phyloP scores from a whole-genome alignment of 2,113 vertebrate species.

The Pseudonaja textilis region DNA sequence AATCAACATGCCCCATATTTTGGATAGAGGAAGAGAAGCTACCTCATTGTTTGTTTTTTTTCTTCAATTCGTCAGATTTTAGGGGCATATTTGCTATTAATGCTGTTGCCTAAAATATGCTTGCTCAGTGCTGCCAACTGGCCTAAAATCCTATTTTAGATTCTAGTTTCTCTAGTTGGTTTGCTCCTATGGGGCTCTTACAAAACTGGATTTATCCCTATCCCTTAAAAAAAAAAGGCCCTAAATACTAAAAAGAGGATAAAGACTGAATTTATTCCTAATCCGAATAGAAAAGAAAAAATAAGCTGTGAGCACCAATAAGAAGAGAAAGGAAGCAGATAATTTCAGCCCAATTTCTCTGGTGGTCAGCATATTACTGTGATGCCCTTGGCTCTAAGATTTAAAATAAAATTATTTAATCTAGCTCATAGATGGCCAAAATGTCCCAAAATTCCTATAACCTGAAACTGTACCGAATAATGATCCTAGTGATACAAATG shows the following conservation, averaged over 20 bases:
- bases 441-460: neutral
- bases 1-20: neutral
- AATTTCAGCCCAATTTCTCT: neutral
- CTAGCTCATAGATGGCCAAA: neutral
- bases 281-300: no score
- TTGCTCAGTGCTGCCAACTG: neutral
- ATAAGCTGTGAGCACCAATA: no score
- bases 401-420: neutral
- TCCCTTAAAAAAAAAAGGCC: no score
- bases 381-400: neutral
- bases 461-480: neutral
- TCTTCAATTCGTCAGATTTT: no score
- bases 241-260: no score
- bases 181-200: neutral
- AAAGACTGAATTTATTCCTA: no score
- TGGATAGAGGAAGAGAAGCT: neutral
- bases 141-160: neutral
- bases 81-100: no score
- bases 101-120: no score
- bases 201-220: no score
- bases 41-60: neutral
- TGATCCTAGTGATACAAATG: neutral
- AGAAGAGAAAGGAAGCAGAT: neutral
- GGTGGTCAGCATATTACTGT: neutral
- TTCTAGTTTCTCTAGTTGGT: neutral